A percentile compares a stretch with the other conserved stretches of the same genome.
Evolutionary conservation across 2,888 invertebrate genomes (phyloP).

Genomic region (Psylliodes chrysocephalus): DNA sequence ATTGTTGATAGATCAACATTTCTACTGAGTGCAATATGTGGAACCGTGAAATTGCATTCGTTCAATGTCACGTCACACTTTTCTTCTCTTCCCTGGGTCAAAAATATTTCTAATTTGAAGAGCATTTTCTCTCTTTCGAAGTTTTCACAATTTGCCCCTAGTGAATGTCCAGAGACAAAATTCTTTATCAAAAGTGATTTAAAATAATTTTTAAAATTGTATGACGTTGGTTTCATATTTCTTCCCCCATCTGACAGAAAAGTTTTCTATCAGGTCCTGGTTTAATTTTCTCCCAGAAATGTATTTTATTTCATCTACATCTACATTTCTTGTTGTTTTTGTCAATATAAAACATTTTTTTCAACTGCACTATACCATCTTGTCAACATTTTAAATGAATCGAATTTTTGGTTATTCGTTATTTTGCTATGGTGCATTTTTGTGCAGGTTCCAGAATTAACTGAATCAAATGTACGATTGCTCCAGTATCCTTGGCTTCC

Average conservation of each 20-base stretch:
- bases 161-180: slow-evolving; percentile 5
- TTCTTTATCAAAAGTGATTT: background rate
- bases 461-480: background rate
- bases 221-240: background rate
- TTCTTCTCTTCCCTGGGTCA: background rate
- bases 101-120: background rate
- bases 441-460: background rate
- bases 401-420: background rate
- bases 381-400: background rate
- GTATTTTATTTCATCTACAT: too few relatives aligned
- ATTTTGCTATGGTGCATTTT: background rate
- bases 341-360: background rate
- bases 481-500: background rate
- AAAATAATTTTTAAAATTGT: slow-evolving; percentile 1
- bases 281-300: slow-evolving; percentile 1
- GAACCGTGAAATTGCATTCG: too few relatives aligned
- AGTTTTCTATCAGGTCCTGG: background rate
- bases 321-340: background rate
- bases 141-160: slow-evolving; percentile 3
- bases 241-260: too few relatives aligned
- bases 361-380: background rate
- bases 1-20: too few relatives aligned
- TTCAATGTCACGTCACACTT: background rate
- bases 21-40: too few relatives aligned
- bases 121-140: background rate